These are phyloP conservation scores for Carollia perspicillata DNA, from an alignment of 2,113 vertebrate genomes.

Conservation along the genomic window DNA sequence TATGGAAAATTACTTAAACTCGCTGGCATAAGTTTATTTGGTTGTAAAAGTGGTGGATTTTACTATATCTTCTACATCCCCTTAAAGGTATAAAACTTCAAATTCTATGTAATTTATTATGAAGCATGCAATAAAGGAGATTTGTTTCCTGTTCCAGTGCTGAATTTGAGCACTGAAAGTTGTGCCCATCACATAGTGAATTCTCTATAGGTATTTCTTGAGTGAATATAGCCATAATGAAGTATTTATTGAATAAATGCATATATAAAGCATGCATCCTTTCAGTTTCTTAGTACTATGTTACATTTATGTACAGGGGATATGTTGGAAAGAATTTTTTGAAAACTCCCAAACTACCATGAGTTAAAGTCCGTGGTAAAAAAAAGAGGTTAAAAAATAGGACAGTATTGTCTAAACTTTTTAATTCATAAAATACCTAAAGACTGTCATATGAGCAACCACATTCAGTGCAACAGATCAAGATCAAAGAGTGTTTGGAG, in stretches of 20 bases:
- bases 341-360: background rate
- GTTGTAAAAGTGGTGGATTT: background rate
- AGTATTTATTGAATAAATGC: background rate
- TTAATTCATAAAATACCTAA: background rate
- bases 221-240: background rate
- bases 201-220: background rate
- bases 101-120: background rate
- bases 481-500: background rate
- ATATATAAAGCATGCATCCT: background rate
- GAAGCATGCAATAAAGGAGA: background rate
- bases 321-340: background rate
- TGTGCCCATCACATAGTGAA: background rate
- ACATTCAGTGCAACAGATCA: background rate
- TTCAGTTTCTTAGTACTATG: background rate
- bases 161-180: background rate
- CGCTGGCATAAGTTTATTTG: background rate
- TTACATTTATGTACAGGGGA: background rate
- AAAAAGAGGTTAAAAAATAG: background rate
- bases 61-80: background rate
- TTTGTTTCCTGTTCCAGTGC: background rate
- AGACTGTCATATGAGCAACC: background rate
- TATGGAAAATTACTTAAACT: background rate
- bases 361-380: background rate
- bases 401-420: background rate
- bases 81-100: background rate